Base-by-base conservation (phyloP, 2,113 vertebrate species). In the Genyomyrus donnyi region DNA sequence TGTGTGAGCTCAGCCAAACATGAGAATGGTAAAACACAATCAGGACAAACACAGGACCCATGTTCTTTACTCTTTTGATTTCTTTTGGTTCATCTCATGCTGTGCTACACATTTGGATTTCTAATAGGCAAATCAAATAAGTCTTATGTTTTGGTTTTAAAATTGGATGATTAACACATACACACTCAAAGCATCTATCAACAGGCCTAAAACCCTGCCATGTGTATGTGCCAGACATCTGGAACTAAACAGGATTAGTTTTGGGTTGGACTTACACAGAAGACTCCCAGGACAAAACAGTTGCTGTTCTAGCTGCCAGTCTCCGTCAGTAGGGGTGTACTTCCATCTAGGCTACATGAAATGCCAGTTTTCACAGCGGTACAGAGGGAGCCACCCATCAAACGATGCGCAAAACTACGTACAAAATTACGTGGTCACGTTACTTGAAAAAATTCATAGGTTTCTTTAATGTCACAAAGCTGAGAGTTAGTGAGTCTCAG, bases 111-210 rank as follows among this genome's bases (percentile, higher is more conserved):
- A 74, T 74, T 74, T 74, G 66, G 9, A 74, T 74, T 74, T 74
- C 11, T 15, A 70, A 74, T 42, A 85, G 13, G 19, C 80, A n/a
- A 45, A 85, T 62, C 58, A n/a, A 62, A 62, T 62, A 46, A 24
- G 39, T 24, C n/a, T 53, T 87, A 52, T 87, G 10, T 87, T 53
- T 35, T 52, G 85, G 85, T 87, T 87, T 87, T 15, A 87, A n/a
- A 87, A 52, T 5, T 35, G 27, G 49, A 35, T 66, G n/a, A 66
- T 66, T 66, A 27, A 27, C 45, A 86, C 4, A 1, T 21, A 86
- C 85, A 86, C 27, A 24, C 24, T 48, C 19, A 48, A 48, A 85
- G 45, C 5, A 35, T 85, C n/a, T 42, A 9, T 48, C n/a, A 35
- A 31, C 66, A 74, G 31, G 31, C 66, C 31, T 35, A 35, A 74